Conservation (phyloP, 2,797 vertebrate genomes). For the Macrochelys suwanniensis region DNA sequence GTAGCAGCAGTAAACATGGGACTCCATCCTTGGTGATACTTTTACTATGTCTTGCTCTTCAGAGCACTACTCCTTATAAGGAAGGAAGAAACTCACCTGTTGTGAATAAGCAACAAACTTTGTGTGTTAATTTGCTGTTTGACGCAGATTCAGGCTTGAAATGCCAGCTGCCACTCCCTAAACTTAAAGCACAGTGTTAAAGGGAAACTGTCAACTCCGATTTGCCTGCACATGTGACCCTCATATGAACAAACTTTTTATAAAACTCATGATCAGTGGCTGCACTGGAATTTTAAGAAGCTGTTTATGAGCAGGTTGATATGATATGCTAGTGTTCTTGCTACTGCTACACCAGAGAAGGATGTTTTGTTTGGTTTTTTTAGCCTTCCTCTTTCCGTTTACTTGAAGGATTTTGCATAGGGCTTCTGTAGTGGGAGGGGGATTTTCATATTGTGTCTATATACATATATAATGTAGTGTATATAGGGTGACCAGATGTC, state of each 20-base stretch:
- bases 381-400: background rate
- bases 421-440: background rate
- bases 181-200: background rate
- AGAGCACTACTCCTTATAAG: background rate
- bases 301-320: background rate
- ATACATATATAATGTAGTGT: background rate
- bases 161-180: background rate
- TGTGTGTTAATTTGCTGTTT: background rate
- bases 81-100: background rate
- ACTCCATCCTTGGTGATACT: background rate
- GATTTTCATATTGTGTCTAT: background rate
- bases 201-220: background rate
- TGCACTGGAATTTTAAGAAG: background rate
- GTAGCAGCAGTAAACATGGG: background rate
- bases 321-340: accelerated
- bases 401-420: background rate
- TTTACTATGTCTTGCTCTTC: background rate
- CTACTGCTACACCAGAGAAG: accelerated
- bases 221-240: background rate
- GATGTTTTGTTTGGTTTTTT: background rate
- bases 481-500: no score
- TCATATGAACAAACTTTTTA: accelerated
- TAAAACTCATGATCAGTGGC: background rate
- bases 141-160: background rate
- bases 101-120: background rate